A percentile compares a stretch with the other conserved stretches of the same genome.
Evolutionary conservation across 2,113 vertebrate genomes (phyloP).

Genomic region (Reinhardtius hippoglossoides): DNA sequence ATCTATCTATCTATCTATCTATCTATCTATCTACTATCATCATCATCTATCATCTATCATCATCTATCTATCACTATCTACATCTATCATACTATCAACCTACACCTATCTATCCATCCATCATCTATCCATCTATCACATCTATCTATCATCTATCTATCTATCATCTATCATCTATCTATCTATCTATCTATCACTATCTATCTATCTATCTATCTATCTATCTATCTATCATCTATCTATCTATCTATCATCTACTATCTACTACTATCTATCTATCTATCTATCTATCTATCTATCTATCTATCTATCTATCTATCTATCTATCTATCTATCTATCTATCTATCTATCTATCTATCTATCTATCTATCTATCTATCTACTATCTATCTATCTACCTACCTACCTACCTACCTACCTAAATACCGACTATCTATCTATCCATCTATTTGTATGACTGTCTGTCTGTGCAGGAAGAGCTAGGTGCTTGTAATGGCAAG

Average conservation of each 20-base stretch:
- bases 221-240: no score
- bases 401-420: slow-evolving; percentile 5
- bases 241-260: not conserved
- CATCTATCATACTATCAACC: no score
- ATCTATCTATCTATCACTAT: slow-evolving; percentile 37
- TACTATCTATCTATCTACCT: slow-evolving; percentile 24
- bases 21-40: slow-evolving; percentile 27
- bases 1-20: slow-evolving; percentile 25
- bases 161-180: slow-evolving; percentile 33
- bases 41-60: no score
- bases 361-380: slow-evolving; percentile 1
- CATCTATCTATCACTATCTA: slow-evolving; percentile 35
- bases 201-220: slow-evolving; percentile 3
- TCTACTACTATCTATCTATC: slow-evolving; percentile 34
- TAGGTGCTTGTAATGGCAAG: slow-evolving; percentile 61
- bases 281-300: slow-evolving; percentile 16
- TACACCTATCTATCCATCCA: slow-evolving; percentile 26
- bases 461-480: slow-evolving; percentile 47
- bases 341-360: no score
- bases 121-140: not conserved
- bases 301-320: slow-evolving; percentile 45
- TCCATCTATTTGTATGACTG: slow-evolving; percentile 38
- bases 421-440: no score
- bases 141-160: slow-evolving; percentile 44
- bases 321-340: slow-evolving; percentile 24